Evolutionary conservation across 2,888 invertebrate genomes (phyloP).

Genomic region (Eueremaeus valkanovi): DNA sequence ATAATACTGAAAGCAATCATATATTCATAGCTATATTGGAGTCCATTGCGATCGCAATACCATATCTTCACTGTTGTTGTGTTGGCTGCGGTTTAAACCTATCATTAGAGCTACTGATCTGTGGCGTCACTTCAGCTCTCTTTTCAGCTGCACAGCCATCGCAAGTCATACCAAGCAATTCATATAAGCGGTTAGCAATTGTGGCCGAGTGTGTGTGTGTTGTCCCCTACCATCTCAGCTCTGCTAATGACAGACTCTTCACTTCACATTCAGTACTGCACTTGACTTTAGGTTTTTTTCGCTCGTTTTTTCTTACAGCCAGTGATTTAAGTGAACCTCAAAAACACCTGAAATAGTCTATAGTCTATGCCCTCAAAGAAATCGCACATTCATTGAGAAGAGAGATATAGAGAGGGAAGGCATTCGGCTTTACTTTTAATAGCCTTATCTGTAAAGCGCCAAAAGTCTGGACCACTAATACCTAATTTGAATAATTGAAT

Average conservation of each 20-base stretch:
- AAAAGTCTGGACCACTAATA: slow-evolving; percentile 24
- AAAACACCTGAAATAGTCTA: slow-evolving; percentile 8
- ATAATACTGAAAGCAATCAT: not conserved
- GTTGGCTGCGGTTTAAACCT: slow-evolving; percentile 35
- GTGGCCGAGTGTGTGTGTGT: slow-evolving; percentile 15
- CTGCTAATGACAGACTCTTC: slow-evolving; percentile 25
- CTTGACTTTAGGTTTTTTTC: slow-evolving; percentile 29
- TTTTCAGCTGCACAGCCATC: slow-evolving; percentile 11
- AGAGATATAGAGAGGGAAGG: not conserved
- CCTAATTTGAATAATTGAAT: slow-evolving; percentile 28
- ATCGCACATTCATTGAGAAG: not conserved
- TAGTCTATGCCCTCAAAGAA: not conserved
- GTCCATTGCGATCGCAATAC: slow-evolving; percentile 26
- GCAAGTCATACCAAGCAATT: slow-evolving; percentile 5
- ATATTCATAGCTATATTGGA: slow-evolving; percentile 6
- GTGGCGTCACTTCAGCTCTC: slow-evolving; percentile 37
- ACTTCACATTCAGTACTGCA: slow-evolving; percentile 32
- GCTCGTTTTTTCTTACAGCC: slow-evolving; percentile 27
- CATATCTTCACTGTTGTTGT: slow-evolving; percentile 28
- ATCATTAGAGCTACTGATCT: slow-evolving; percentile 41
- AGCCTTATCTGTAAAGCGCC: not conserved
- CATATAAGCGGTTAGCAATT: slow-evolving; percentile 22
- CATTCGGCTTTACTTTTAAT: not conserved
- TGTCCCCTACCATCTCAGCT: not conserved
- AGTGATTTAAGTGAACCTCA: slow-evolving; percentile 8